A percentile compares a stretch with the other conserved stretches of the same genome.
These are phyloP conservation scores for Corythaeola cristata DNA, from an alignment of 2,113 vertebrate genomes.

Conservation along the genomic window DNA sequence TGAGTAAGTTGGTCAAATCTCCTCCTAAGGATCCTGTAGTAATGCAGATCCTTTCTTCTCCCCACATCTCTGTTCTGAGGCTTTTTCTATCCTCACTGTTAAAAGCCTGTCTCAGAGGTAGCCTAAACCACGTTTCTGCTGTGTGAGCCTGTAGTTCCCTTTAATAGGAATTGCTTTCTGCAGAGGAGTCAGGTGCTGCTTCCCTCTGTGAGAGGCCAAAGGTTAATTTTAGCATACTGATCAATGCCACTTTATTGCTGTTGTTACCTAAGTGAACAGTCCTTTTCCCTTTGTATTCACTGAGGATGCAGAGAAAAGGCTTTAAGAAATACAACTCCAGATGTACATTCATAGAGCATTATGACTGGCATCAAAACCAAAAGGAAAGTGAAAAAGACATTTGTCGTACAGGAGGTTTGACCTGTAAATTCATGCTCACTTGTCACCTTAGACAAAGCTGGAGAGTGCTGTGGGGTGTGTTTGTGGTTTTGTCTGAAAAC, in stretches of 20 bases:
- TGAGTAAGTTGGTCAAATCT: background rate
- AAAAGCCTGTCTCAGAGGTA: background rate
- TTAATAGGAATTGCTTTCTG: background rate
- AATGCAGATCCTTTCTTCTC: background rate
- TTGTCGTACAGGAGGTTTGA: background rate
- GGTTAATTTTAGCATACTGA: background rate
- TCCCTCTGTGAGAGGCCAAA: background rate
- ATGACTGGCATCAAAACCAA: background rate
- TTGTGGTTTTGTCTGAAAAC: constrained; percentile 9
- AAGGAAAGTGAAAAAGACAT: background rate
- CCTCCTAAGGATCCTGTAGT: background rate
- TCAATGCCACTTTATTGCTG: background rate
- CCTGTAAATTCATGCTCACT: rapidly evolving
- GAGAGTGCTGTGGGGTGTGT: background rate
- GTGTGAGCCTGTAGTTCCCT: background rate
- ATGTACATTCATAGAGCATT: background rate
- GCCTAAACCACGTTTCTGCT: background rate
- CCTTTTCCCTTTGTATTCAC: background rate
- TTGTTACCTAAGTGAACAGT: background rate
- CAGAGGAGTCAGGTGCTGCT: background rate
- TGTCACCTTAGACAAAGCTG: background rate
- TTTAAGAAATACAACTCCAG: background rate
- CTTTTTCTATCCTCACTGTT: background rate
- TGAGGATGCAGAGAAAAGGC: background rate
- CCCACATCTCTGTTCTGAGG: background rate